Evolutionary conservation across 53 echinoderm and acorn worm genomes (phyloP).

Genomic region (Actinopyga echinites): DNA sequence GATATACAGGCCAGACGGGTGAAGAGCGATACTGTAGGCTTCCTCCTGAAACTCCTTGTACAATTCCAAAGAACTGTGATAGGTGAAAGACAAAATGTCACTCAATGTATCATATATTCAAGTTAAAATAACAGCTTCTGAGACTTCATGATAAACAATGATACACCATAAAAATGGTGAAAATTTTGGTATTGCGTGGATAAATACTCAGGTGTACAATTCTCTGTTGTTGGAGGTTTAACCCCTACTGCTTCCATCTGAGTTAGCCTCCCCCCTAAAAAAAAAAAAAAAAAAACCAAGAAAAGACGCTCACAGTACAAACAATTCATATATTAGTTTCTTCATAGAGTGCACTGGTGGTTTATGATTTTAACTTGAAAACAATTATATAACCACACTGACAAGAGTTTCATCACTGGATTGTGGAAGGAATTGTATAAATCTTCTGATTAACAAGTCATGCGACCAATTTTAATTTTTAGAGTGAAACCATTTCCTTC

Average conservation of each 20-base stretch:
- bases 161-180: too few relatives aligned
- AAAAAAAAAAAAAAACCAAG: not conserved
- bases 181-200: too few relatives aligned
- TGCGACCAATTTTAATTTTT: not conserved
- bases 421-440: not conserved
- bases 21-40: conserved; percentile 96
- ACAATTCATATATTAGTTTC: not conserved
- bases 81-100: too few relatives aligned
- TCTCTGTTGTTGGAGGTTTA: too few relatives aligned
- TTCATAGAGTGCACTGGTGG: not conserved
- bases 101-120: too few relatives aligned
- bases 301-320: not conserved
- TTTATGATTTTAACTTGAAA: too few relatives aligned
- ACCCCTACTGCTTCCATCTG: not conserved
- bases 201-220: too few relatives aligned
- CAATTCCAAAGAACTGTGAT: conserved; percentile 74
- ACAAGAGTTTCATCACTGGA: too few relatives aligned
- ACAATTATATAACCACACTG: not conserved
- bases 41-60: conserved; percentile 98
- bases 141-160: too few relatives aligned
- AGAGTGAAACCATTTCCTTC: not conserved
- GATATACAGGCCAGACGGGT: conserved; percentile 96
- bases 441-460: not conserved
- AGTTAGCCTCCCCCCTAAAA: not conserved
- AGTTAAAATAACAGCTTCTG: too few relatives aligned